Conservation (phyloP, 2,797 vertebrate genomes). For the Amniataba percoides region DNA sequence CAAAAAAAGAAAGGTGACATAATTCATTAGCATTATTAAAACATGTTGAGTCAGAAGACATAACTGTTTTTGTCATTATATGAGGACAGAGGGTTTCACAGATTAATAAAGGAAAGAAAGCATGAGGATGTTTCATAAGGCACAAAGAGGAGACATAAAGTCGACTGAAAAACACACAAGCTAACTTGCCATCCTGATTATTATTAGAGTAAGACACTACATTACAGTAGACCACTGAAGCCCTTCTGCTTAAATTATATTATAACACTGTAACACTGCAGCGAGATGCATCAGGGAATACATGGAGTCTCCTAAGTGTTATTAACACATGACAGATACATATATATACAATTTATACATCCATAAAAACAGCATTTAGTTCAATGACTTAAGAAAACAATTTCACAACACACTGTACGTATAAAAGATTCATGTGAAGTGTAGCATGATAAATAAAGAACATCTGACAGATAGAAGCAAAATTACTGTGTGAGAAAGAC, state of each 20-base stretch:
- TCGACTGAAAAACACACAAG: constrained; percentile 7
- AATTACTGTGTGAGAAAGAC: constrained; percentile 29
- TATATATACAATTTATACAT: constrained; percentile 81
- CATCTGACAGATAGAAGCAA: constrained; percentile 35
- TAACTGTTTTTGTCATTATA: constrained; percentile 7
- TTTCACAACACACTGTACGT: constrained; percentile 58
- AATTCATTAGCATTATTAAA: constrained; percentile 58
- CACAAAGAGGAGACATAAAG: constrained; percentile 35
- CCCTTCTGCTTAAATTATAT: constrained; percentile 60
- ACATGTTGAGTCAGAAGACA: constrained; percentile 21
- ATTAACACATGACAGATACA: constrained; percentile 53
- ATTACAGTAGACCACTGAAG: constrained; percentile 38
- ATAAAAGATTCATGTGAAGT: constrained; percentile 53
- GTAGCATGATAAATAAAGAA: constrained; percentile 62
- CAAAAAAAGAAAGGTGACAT: constrained; percentile 44
- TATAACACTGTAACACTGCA: constrained; percentile 52
- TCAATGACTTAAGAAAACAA: constrained; percentile 54
- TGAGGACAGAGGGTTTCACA: constrained; percentile 28
- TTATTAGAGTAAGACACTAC: constrained; percentile 23
- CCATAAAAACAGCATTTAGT: constrained; percentile 53
- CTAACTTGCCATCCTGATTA: constrained; percentile 13
- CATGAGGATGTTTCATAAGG: constrained; percentile 33
- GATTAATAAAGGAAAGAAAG: constrained; percentile 31
- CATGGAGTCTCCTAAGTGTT: constrained; percentile 40
- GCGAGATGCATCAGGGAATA: constrained; percentile 44